Base-by-base conservation (phyloP, 2,797 vertebrate genomes). In the Neosalanx taihuensis region DNA sequence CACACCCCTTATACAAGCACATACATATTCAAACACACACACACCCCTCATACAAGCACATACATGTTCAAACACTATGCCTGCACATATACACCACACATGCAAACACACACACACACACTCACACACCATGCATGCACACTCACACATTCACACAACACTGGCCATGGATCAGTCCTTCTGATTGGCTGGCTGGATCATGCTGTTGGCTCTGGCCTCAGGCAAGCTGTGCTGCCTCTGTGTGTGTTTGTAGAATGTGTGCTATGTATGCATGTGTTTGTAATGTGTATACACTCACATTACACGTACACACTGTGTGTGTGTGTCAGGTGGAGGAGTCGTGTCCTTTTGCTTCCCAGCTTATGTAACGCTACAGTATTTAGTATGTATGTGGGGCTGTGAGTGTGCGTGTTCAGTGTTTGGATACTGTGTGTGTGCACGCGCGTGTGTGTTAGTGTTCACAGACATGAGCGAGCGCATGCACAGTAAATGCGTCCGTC, bases 301-400 rank as follows among this genome's bases (percentile, higher is more conserved):
- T n/a, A n/a, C n/a, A n/a, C n/a, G 35, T 26, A 26, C 23, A 26
- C 23, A 26, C 23, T 26, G 46, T 58, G 46, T 26, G 60, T 33
- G 5, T 51, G 37, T 64, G 49, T 58, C 61, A 58, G 57, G 70
- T 74, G 68, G 69, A 72, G 65, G 66, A 9, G 56, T 75, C 58
- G 65, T 78, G 65, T 78, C 72, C 67, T 79, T 69, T 74, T 76
- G 75, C 75, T 69, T 71, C 64, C 35, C 33, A 67, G 23, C 67
- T 85, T 83, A 82, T 13, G 69, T 81, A 83, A 85, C 65, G 30
- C 72, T 80, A 76, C 72, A 76, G 75, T 64, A 73, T 76, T 76
- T 63, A 26, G 18, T 56, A 56, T 56, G 51, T 17, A 51, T 74
- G 35, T 30, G 20, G 7, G 23, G 59, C 23, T 61, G 59, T 61